Evolutionary conservation across 2,113 vertebrate species (phyloP).

Genomic region (Heteronetta atricapilla): DNA sequence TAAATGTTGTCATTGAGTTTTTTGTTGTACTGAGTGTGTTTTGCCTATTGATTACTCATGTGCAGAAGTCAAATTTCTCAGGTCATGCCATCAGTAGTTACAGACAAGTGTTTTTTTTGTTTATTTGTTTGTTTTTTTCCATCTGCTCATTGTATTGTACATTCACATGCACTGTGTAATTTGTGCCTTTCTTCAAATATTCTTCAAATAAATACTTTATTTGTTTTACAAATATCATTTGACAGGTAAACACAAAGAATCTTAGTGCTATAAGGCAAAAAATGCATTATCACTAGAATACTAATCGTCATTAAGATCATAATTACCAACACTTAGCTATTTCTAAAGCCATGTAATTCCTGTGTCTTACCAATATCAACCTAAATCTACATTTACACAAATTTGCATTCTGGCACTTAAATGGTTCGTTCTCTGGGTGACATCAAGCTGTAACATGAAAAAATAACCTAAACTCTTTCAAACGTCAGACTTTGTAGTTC

Average conservation of each 20-base stretch:
- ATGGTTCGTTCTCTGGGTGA: neutral
- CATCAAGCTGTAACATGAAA: neutral
- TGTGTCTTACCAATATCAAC: neutral
- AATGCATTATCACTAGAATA: neutral
- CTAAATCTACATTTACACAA: neutral
- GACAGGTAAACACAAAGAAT: neutral
- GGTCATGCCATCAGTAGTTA: neutral
- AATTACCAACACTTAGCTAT: constrained; percentile 6
- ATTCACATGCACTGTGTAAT: neutral
- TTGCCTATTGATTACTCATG: rapidly evolving
- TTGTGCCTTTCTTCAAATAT: neutral
- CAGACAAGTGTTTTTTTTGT: neutral
- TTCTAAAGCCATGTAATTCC: neutral
- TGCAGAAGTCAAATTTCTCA: neutral
- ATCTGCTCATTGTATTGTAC: neutral
- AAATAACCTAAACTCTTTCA: neutral
- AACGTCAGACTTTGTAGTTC: neutral
- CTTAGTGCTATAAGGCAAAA: neutral
- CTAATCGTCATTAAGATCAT: neutral
- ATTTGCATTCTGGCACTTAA: constrained; percentile 13
- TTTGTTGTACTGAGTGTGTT: neutral
- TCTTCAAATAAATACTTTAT: neutral
- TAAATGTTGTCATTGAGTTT: neutral
- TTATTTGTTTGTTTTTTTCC: neutral
- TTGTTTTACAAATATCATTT: neutral